Evolutionary conservation across 37 sponge, comb jelly and placozoan genomes (phyloP).

Genomic region (Halichondria panicea): DNA sequence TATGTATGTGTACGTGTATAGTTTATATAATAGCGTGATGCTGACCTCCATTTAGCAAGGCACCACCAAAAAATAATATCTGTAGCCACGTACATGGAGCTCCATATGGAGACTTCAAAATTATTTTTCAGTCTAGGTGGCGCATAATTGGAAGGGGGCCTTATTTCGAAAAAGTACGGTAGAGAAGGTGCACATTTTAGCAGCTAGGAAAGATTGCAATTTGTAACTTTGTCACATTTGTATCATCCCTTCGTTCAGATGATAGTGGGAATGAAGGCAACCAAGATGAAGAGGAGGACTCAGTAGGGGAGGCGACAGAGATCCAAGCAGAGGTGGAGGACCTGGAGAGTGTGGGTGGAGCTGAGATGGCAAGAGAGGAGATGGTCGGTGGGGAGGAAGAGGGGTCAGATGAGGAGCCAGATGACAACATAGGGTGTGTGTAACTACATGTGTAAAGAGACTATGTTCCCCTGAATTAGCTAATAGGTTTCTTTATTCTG

Average conservation of each 20-base stretch:
- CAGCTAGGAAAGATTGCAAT: background rate
- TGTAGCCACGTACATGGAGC: background rate
- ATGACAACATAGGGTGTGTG: slow-evolving; percentile 24
- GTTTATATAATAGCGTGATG: background rate
- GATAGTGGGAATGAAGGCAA: slow-evolving; percentile 12
- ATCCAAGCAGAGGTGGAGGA: slow-evolving; percentile 21
- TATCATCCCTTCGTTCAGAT: background rate
- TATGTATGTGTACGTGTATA: background rate
- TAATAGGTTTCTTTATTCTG: background rate
- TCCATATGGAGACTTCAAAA: background rate
- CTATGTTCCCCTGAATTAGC: background rate
- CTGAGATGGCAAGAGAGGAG: background rate
- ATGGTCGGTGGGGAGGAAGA: slow-evolving; percentile 3
- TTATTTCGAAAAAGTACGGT: too few relatives aligned
- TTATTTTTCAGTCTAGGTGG: background rate
- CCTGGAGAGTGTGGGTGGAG: slow-evolving; percentile 3
- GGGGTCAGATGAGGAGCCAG: slow-evolving; percentile 25
- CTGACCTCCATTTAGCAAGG: background rate
- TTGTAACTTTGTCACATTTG: background rate
- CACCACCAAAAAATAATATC: background rate
- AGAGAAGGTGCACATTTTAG: too few relatives aligned
- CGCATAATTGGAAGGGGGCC: background rate
- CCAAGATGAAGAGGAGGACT: slow-evolving; percentile 8
- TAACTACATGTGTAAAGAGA: background rate
- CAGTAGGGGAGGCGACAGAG: slow-evolving; percentile 7